Conservation (phyloP, 2,113 vertebrate genomes). For the Nyctereutes procyonoides region DNA sequence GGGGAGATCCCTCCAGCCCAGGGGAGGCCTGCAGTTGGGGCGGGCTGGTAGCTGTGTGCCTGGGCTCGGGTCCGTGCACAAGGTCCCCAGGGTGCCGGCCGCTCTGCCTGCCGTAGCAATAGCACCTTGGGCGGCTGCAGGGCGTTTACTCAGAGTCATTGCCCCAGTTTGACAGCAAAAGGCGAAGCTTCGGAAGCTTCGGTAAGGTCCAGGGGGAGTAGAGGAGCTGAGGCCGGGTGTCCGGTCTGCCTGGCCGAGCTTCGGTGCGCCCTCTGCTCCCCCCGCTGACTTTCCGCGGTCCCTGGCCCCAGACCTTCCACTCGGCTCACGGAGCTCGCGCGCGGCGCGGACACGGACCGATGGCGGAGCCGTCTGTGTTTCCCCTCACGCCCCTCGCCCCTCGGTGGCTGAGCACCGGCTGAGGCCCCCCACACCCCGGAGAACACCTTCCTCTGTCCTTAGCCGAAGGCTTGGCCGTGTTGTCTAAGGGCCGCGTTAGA, state of each 20-base stretch:
- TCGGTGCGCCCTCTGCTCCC: not conserved
- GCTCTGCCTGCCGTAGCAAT: accelerated
- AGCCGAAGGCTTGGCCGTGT: not conserved
- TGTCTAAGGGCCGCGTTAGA: not conserved
- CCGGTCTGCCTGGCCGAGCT: not conserved
- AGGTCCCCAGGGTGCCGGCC: too few species aligned
- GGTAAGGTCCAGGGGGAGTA: too few species aligned
- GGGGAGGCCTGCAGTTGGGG: not conserved
- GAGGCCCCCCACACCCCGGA: not conserved
- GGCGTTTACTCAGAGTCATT: not conserved
- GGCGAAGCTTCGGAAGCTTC: not conserved
- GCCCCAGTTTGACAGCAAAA: not conserved
- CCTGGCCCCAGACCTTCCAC: too few species aligned
- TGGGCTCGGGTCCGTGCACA: accelerated
- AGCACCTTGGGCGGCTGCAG: not conserved
- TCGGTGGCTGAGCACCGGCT: not conserved
- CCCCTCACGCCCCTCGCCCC: not conserved
- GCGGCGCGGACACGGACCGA: not conserved
- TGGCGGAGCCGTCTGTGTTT: not conserved
- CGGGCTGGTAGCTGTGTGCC: not conserved
- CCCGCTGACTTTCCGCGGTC: not conserved
- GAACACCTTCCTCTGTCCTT: not conserved
- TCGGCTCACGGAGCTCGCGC: not conserved
- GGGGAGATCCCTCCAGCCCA: not conserved
- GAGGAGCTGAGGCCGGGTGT: not conserved